phyloP scores from a whole-genome alignment of 2,888 invertebrate genomes.

The Drepana falcataria region DNA sequence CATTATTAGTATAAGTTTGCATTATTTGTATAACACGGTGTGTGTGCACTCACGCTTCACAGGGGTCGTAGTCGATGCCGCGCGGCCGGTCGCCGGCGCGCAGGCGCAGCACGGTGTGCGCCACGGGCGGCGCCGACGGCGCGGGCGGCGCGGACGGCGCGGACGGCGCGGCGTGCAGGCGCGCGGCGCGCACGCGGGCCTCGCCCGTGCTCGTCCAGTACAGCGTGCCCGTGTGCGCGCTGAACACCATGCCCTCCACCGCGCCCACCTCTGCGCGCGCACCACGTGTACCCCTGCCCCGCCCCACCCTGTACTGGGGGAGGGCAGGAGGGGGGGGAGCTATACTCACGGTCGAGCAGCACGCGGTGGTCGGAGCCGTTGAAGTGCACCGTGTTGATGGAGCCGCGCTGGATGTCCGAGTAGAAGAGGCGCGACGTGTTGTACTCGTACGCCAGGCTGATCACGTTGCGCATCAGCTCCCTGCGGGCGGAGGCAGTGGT shows the following conservation, averaged over 20 bases:
- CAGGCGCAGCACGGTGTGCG: conserved; percentile 83
- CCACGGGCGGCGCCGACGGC: too few relatives aligned
- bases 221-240: conserved; percentile 78
- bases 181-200: conserved; percentile 61
- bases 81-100: conserved; percentile 87
- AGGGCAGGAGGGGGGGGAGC: neutral
- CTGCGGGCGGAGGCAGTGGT: conserved; percentile 32
- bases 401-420: conserved; percentile 92
- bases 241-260: conserved; percentile 91
- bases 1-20: too few relatives aligned
- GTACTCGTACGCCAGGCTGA: conserved; percentile 90
- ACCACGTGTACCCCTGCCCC: neutral
- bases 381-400: conserved; percentile 89
- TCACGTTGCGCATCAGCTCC: conserved; percentile 89
- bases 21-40: too few relatives aligned
- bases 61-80: conserved; percentile 91
- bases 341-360: conserved; percentile 81
- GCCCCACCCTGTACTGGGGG: neutral
- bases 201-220: conserved; percentile 93
- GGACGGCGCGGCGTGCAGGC: conserved; percentile 17
- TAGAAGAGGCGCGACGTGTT: conserved; percentile 84
- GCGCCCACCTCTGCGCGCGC: conserved; percentile 83
- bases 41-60: conserved; percentile 64
- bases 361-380: conserved; percentile 86
- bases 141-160: conserved; percentile 11